These are phyloP conservation scores for Charanyca ferruginea DNA, from an alignment of 2,888 invertebrate genomes.

Conservation along the genomic window DNA sequence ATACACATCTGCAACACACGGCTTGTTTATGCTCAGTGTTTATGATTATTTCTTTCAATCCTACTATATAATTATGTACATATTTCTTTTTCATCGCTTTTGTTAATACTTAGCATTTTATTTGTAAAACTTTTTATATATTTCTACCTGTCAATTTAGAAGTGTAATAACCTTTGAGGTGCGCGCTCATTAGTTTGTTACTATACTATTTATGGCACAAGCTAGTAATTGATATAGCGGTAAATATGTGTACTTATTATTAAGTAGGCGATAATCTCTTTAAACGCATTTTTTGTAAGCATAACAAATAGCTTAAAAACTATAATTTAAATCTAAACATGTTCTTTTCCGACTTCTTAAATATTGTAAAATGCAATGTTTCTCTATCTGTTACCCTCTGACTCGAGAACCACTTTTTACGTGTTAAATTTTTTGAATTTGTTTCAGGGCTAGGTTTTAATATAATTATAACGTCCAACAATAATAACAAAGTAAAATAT, in stretches of 20 bases:
- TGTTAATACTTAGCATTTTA: not conserved
- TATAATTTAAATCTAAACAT: not conserved
- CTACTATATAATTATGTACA: not conserved
- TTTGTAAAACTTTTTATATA: too few species aligned
- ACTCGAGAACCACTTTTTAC: slow-evolving; percentile 14
- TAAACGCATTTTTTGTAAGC: not conserved
- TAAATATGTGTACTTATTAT: too few species aligned
- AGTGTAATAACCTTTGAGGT: too few species aligned
- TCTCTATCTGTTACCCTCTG: not conserved
- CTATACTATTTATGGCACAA: too few species aligned
- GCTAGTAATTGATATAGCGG: too few species aligned
- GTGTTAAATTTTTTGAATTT: not conserved
- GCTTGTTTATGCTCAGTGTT: slow-evolving; percentile 33
- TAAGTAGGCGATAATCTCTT: too few species aligned
- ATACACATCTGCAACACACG: slow-evolving; percentile 29
- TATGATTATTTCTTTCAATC: not conserved
- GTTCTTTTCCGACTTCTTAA: not conserved
- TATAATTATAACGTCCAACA: not conserved
- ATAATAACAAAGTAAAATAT: too few species aligned
- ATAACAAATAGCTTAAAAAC: too few species aligned
- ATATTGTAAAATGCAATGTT: not conserved
- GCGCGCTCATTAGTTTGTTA: too few species aligned
- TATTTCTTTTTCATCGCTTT: not conserved
- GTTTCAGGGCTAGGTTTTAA: not conserved
- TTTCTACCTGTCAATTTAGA: too few species aligned